Percentiles rank a stretch among this genome's conserved stretches.
Evolutionary conservation across 2,888 invertebrate species (phyloP).

Genomic region (Dynastes maya): DNA sequence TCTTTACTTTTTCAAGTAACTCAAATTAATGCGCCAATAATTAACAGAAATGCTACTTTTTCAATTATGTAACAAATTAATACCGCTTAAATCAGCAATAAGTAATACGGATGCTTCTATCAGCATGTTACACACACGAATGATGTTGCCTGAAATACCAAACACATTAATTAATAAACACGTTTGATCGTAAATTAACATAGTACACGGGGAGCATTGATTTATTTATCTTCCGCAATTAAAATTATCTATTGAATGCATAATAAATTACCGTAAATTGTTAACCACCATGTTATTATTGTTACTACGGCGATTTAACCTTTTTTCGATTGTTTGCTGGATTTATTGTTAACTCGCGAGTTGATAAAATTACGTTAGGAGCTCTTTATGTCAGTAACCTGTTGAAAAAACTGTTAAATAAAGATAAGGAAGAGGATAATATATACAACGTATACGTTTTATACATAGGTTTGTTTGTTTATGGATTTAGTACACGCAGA

Average conservation of each 20-base stretch:
- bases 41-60: too few relatives aligned
- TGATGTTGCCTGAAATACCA: slow-evolving; percentile 17
- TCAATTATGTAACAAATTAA: too few relatives aligned
- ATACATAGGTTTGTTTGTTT: too few relatives aligned
- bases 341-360: background rate
- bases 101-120: background rate
- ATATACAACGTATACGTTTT: too few relatives aligned
- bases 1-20: background rate
- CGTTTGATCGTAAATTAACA: slow-evolving; percentile 28
- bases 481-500: too few relatives aligned
- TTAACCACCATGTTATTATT: background rate
- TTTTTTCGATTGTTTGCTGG: background rate
- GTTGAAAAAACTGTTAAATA: too few relatives aligned
- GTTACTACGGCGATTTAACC: background rate
- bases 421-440: too few relatives aligned
- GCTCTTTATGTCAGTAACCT: background rate
- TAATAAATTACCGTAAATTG: slow-evolving; percentile 30
- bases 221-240: slow-evolving; percentile 39
- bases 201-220: slow-evolving; percentile 18
- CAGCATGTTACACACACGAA: background rate
- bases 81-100: background rate
- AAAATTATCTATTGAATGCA: slow-evolving; percentile 25
- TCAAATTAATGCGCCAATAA: too few relatives aligned
- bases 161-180: slow-evolving; percentile 16
- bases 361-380: slow-evolving; percentile 49